phyloP scores from a whole-genome alignment of 2,888 invertebrate species.

The Netelia fuscicornis region DNA sequence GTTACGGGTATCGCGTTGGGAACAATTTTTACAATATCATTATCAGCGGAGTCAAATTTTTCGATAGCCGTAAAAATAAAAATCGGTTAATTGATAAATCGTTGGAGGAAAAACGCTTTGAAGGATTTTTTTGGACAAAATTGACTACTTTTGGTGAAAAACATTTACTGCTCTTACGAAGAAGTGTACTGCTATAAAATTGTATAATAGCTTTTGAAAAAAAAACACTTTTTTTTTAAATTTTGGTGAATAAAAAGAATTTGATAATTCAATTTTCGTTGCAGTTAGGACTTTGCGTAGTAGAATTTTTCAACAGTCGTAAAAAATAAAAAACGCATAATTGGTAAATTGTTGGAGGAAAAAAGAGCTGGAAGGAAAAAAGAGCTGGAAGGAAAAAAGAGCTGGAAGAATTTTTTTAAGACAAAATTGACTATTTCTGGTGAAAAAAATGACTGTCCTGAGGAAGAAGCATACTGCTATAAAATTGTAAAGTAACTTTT shows the following conservation, averaged over 20 bases:
- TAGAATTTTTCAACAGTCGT: background rate
- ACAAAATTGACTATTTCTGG: too few relatives aligned
- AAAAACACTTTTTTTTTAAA: too few relatives aligned
- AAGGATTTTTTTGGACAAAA: background rate
- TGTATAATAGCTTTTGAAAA: too few relatives aligned
- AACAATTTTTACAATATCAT: slow-evolving; percentile 12
- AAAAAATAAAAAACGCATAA: background rate
- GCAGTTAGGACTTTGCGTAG: background rate
- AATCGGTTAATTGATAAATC: background rate
- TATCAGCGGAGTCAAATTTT: background rate
- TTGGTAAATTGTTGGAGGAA: background rate
- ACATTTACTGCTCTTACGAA: too few relatives aligned
- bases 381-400: too few relatives aligned
- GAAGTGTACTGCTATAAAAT: too few relatives aligned
- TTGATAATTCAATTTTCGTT: background rate
- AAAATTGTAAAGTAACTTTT: too few relatives aligned
- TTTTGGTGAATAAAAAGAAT: too few relatives aligned
- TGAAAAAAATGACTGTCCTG: too few relatives aligned
- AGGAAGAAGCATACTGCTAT: too few relatives aligned
- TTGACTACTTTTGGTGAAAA: too few relatives aligned
- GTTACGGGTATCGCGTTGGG: background rate
- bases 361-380: background rate
- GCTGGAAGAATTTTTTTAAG: too few relatives aligned
- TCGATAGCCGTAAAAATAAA: slow-evolving; percentile 10
- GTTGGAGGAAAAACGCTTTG: background rate